Conservation (phyloP, 2,113 vertebrate species). For the Lepus europaeus region DNA sequence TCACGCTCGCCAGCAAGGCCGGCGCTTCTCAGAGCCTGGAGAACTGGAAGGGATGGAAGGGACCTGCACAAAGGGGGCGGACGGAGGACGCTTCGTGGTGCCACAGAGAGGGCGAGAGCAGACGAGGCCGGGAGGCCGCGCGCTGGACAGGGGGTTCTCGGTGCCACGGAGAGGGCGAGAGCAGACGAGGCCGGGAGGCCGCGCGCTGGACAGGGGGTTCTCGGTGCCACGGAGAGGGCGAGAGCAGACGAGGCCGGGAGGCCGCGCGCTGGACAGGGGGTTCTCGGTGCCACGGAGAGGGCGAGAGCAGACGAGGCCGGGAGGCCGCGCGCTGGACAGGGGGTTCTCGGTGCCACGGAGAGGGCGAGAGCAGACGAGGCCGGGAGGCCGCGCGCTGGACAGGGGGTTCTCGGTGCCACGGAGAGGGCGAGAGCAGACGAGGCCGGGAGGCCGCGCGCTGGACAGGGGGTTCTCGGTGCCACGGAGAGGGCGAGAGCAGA, state of each 20-base stretch:
- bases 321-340: background rate
- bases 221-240: background rate
- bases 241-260: background rate
- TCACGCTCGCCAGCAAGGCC: background rate
- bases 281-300: background rate
- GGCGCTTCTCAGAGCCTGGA: background rate
- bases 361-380: background rate
- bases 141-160: no score
- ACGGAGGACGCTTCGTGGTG: background rate
- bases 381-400: background rate
- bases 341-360: background rate
- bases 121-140: background rate
- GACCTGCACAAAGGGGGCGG: background rate
- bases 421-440: background rate
- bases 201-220: no score
- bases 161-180: background rate
- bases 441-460: background rate
- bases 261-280: no score
- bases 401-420: no score
- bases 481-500: background rate
- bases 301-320: rapidly evolving
- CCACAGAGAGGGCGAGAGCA: background rate
- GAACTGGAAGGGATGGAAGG: background rate
- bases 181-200: background rate
- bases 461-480: no score